Conservation (phyloP, 2,797 vertebrate species). For the Hemibagrus guttatus region DNA sequence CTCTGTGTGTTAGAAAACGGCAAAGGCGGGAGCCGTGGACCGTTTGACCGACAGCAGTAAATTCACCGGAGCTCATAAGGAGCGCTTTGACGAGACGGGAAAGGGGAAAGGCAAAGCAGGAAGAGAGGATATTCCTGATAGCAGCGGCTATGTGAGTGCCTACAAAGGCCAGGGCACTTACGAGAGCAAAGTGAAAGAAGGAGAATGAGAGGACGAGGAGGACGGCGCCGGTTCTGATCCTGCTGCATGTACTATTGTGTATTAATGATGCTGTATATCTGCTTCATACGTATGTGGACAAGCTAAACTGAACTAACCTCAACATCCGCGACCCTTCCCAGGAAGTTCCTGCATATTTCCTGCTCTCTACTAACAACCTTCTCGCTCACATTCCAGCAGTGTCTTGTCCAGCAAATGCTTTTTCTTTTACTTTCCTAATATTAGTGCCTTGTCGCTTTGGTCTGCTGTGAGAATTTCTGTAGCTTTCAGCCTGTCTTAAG, state of each 20-base stretch:
- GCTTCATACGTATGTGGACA: neutral
- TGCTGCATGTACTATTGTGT: conserved; percentile 27
- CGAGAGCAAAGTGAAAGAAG: conserved; percentile 75
- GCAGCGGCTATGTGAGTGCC: conserved; percentile 73
- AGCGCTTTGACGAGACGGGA: conserved; percentile 76
- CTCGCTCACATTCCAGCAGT: neutral
- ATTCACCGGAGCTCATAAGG: conserved; percentile 80
- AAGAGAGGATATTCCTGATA: conserved; percentile 69
- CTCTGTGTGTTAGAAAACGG: conserved; percentile 66
- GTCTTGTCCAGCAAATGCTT: neutral
- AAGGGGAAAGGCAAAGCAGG: conserved; percentile 76
- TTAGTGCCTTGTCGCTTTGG: conserved; percentile 23
- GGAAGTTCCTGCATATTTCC: neutral
- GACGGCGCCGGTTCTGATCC: neutral
- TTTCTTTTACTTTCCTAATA: neutral
- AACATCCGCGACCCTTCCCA: too few species aligned
- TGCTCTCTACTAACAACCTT: neutral
- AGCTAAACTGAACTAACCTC: conserved; percentile 17
- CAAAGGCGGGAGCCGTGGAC: conserved; percentile 75
- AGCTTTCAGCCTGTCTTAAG: neutral
- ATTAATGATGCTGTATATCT: conserved; percentile 19
- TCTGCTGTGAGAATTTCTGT: neutral
- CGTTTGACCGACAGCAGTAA: conserved; percentile 75
- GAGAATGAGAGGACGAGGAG: conserved; percentile 42
- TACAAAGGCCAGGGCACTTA: conserved; percentile 78